Evolutionary conservation across 2,113 vertebrate genomes (phyloP).

Genomic region (Eretmochelys imbricata): DNA sequence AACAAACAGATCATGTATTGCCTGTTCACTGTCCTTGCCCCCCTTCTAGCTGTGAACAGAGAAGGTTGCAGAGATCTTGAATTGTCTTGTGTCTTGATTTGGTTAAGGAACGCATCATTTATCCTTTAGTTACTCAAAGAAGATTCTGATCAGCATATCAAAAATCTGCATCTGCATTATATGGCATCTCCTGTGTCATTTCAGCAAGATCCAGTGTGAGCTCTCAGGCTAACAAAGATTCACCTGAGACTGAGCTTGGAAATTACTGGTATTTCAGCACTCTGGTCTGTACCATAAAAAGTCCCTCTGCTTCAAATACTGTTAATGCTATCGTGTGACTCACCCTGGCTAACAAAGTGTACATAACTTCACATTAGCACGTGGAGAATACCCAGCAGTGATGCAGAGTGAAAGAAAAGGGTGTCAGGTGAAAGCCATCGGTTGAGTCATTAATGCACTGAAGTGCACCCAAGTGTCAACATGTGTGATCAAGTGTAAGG

Average conservation of each 20-base stretch:
- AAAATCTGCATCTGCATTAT: neutral
- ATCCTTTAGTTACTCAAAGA: neutral
- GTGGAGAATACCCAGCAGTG: slow-evolving; percentile 33
- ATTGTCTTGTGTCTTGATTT: accelerated
- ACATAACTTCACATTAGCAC: neutral
- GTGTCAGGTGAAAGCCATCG: slow-evolving; percentile 68
- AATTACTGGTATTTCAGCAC: neutral
- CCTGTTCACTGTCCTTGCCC: neutral
- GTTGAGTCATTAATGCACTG: slow-evolving; percentile 70
- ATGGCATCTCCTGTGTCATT: neutral
- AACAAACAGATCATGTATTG: accelerated
- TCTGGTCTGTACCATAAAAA: accelerated
- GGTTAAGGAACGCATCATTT: neutral
- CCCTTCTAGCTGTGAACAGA: neutral
- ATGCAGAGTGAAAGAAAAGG: neutral
- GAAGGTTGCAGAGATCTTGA: neutral
- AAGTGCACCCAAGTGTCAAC: slow-evolving; percentile 72
- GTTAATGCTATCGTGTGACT: neutral
- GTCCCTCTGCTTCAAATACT: neutral
- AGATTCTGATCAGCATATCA: neutral
- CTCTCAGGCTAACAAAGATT: neutral
- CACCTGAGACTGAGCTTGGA: neutral
- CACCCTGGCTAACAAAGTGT: slow-evolving; percentile 6
- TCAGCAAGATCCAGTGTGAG: neutral
- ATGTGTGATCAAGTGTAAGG: slow-evolving; percentile 63